These are phyloP conservation scores for Psylliodes chrysocephalus DNA, from an alignment of 2,888 invertebrate genomes.

Conservation along the genomic window DNA sequence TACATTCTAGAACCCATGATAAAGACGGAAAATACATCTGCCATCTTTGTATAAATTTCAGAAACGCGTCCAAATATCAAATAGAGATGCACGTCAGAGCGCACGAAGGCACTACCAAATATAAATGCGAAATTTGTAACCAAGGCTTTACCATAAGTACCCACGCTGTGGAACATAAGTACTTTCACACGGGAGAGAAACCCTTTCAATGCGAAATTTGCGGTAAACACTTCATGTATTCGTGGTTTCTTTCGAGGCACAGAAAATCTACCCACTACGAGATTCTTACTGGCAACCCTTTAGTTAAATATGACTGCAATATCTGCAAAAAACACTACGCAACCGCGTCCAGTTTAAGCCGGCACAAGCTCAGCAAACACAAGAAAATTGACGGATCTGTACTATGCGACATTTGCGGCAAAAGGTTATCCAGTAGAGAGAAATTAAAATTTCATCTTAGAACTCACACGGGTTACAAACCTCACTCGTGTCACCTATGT, in stretches of 20 bases:
- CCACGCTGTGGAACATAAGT: slow-evolving; percentile 53
- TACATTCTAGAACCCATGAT: slow-evolving; percentile 48
- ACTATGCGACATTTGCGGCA: slow-evolving; percentile 69
- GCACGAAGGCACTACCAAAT: slow-evolving; percentile 48
- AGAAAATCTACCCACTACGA: slow-evolving; percentile 66
- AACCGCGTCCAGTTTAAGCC: slow-evolving; percentile 55
- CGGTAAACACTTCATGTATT: slow-evolving; percentile 67
- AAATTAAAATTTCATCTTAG: slow-evolving; percentile 59
- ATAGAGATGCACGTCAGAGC: slow-evolving; percentile 46
- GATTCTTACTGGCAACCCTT: slow-evolving; percentile 56
- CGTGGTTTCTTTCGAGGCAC: slow-evolving; percentile 68
- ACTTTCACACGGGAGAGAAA: slow-evolving; percentile 66
- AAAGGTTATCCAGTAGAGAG: slow-evolving; percentile 63
- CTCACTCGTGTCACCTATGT: slow-evolving; percentile 59
- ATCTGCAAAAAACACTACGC: slow-evolving; percentile 61
- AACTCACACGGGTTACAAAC: slow-evolving; percentile 64
- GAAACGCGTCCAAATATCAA: slow-evolving; percentile 41
- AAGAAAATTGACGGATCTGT: slow-evolving; percentile 64
- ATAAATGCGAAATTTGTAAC: slow-evolving; percentile 53
- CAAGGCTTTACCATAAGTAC: slow-evolving; percentile 50
- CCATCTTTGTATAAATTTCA: slow-evolving; percentile 44
- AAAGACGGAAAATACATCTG: slow-evolving; percentile 46
- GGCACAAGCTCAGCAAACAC: slow-evolving; percentile 56
- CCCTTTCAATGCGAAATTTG: slow-evolving; percentile 50
- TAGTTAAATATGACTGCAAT: slow-evolving; percentile 60